Percentiles rank a stretch among this genome's conserved stretches.
These are phyloP conservation scores for Cepaea hortensis DNA, from an alignment of 2,888 invertebrate genomes.

Conservation along the genomic window DNA sequence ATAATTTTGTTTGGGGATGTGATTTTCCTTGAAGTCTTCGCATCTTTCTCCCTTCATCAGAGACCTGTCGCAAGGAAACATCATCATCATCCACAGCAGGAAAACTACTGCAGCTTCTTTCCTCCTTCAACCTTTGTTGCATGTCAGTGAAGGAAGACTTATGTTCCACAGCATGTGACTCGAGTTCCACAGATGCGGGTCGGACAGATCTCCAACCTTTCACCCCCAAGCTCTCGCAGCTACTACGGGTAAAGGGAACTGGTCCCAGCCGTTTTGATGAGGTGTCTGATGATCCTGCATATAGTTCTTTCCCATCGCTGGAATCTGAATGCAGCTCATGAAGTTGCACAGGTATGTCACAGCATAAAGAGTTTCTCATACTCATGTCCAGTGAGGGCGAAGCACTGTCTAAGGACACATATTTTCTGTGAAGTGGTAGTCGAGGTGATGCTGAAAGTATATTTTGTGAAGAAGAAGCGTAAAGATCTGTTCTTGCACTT, in stretches of 20 bases:
- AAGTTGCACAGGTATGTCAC: slow-evolving; percentile 33
- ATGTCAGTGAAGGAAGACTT: neutral
- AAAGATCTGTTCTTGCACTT: neutral
- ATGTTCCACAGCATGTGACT: slow-evolving; percentile 3
- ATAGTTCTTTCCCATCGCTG: neutral
- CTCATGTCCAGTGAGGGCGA: neutral
- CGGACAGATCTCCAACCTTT: slow-evolving; percentile 40
- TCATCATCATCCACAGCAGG: slow-evolving; percentile 4
- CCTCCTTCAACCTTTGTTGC: neutral
- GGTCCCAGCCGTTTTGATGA: slow-evolving; percentile 22
- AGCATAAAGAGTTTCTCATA: neutral
- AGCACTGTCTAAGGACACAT: slow-evolving; percentile 29
- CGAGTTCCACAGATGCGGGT: slow-evolving; percentile 42
- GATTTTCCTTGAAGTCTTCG: slow-evolving; percentile 90
- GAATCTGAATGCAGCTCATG: neutral
- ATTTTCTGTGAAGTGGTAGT: slow-evolving; percentile 14
- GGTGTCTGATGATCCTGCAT: neutral
- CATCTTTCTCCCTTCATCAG: slow-evolving; percentile 57
- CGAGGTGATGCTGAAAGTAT: neutral
- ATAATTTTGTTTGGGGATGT: slow-evolving; percentile 87
- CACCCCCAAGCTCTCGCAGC: neutral
- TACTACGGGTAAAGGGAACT: slow-evolving; percentile 26
- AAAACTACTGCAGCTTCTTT: neutral
- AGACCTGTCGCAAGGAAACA: slow-evolving; percentile 27
- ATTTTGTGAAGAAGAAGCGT: neutral